Conservation (phyloP, 2,888 invertebrate species). For the Cryptosula pallasiana region DNA sequence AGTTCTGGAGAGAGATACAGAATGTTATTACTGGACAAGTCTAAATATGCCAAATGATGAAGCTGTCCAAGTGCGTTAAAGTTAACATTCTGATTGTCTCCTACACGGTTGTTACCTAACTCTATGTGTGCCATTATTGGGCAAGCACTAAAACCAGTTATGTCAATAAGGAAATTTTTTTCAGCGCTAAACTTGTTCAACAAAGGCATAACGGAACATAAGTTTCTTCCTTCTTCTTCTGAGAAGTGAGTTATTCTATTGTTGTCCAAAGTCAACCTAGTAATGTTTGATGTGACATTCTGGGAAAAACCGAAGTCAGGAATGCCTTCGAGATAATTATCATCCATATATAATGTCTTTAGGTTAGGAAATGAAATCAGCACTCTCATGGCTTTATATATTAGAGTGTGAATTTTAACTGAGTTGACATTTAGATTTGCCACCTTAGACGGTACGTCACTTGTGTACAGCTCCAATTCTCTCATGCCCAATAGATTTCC, state of each 20-base stretch:
- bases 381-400: background rate
- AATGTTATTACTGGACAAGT: background rate
- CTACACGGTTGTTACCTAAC: background rate
- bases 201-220: background rate
- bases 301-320: background rate
- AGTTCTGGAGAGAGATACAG: background rate
- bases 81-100: background rate
- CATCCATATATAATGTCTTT: background rate
- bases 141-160: background rate
- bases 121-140: background rate
- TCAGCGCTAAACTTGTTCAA: background rate
- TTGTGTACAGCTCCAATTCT: no score
- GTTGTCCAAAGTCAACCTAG: background rate
- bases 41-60: background rate
- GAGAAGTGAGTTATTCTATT: background rate
- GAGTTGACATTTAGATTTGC: no score
- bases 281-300: background rate
- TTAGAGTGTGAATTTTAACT: no score
- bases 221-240: background rate
- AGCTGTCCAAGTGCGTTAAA: background rate
- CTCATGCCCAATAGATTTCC: no score
- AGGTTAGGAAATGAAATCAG: background rate
- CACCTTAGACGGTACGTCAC: no score
- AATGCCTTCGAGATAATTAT: background rate
- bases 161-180: background rate